Evolutionary conservation across 2,113 vertebrate species (phyloP).

Genomic region (Prionailurus bengalensis): DNA sequence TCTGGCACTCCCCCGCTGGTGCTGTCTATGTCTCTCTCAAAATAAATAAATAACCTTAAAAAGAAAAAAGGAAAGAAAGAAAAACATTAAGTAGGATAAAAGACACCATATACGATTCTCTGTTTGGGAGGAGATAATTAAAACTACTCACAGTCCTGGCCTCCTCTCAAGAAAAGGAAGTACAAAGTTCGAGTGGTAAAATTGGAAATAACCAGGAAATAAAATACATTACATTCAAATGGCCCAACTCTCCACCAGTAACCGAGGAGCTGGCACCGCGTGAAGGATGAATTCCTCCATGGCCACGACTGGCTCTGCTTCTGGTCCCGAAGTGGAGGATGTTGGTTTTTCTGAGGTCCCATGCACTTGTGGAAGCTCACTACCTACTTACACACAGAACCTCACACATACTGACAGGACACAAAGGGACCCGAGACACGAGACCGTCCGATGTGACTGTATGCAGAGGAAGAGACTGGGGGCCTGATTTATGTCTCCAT

Average conservation of each 20-base stretch:
- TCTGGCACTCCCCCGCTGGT: too few species aligned
- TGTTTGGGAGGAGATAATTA: background rate
- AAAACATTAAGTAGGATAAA: background rate
- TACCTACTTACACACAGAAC: too few species aligned
- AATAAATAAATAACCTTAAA: too few species aligned
- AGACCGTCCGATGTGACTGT: background rate
- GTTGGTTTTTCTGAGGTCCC: background rate
- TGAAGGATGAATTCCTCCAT: background rate
- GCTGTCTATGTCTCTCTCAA: too few species aligned
- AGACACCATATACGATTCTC: background rate
- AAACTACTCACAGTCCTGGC: background rate
- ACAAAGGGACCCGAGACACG: background rate
- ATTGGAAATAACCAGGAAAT: background rate
- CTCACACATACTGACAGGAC: background rate
- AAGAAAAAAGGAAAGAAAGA: too few species aligned
- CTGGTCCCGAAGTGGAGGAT: background rate
- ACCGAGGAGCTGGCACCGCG: background rate
- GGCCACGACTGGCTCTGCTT: background rate
- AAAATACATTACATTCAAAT: background rate
- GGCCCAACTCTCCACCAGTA: background rate
- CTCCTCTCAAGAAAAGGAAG: background rate
- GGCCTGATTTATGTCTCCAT: slow-evolving; percentile 84
- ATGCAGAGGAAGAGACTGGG: background rate
- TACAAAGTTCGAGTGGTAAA: background rate
- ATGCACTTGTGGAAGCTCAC: too few species aligned